Conservation (phyloP, 2,113 vertebrate species). For the Tor tambroides region DNA sequence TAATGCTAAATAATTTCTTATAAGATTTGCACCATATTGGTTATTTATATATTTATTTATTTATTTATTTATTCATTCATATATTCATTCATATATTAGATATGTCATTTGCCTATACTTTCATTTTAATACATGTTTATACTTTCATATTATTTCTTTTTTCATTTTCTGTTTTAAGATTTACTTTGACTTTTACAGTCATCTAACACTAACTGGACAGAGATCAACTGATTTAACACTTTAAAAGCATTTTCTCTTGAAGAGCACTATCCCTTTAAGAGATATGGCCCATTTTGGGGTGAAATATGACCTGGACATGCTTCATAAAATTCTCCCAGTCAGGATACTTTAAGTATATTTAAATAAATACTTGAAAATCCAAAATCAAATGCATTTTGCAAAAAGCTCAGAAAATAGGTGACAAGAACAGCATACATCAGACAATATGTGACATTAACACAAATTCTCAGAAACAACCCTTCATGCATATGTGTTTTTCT, state of each 20-base stretch:
- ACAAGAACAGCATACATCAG: background rate
- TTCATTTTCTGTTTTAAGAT: background rate
- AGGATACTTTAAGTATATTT: background rate
- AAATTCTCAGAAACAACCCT: conserved; percentile 1
- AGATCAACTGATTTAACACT: background rate
- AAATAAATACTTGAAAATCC: background rate
- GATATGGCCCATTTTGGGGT: background rate
- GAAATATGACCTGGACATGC: background rate
- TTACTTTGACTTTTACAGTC: too few species aligned
- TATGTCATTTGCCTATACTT: background rate
- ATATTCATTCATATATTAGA: background rate
- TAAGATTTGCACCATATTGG: background rate
- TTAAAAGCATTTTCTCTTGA: background rate
- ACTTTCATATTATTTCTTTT: background rate
- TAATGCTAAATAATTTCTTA: background rate
- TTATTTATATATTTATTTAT: background rate
- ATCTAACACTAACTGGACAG: background rate
- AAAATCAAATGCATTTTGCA: background rate
- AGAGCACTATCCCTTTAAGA: background rate
- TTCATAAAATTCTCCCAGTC: background rate
- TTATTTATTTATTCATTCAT: background rate
- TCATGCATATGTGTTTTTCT: conserved; percentile 22
- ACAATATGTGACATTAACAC: background rate
- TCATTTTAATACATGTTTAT: too few species aligned
- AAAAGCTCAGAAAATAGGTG: background rate